Evolutionary conservation across 2,888 invertebrate genomes (phyloP), one percentile per base, ranked within the genome.

Genomic region (Ectobius pallidus): DNA sequence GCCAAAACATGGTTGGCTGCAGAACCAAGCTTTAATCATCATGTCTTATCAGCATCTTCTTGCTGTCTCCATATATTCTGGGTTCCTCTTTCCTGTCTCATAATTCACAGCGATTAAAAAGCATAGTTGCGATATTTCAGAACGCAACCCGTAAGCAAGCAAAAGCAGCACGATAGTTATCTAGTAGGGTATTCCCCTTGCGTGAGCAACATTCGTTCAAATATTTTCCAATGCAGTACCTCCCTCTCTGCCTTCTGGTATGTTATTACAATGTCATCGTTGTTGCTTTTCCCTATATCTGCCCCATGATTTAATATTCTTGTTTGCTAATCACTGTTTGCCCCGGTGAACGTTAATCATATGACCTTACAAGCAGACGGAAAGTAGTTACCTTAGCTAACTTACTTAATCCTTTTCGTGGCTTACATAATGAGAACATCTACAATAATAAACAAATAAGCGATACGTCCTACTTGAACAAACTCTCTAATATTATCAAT

Each of bases 11-110:
- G 61, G 70, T 25, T 39, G 49, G 44, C 52, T 9, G 16, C 42
- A n/a, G 55, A 22, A 30, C 58, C 30, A 18, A 34, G 46, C 39
- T 69, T 55, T 70, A 70, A 70, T 70, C 70, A 58, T 70, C 61
- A 34, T 25, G 58, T 27, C 61, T 70, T 70, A 70, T 70, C 70
- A 70, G 14, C 70, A 70, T 70, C 61, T 55, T 52, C 16, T 61
- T n/a, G 34, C 55, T 39, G 70, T 55, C 70, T 39, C 61, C 70
- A 70, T 70, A 70, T 61, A 70, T 70, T 61, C 34, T 18, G 25
- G 7, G 42, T 44, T 61, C 39, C 58, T 70, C 61, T 27, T 25
- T 16, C 68, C 55, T 27, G 65, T 65, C 65, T 18, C 44, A 65
- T 65, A 65, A 65, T 65, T 65, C 65, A 65, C 44, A 22, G 30